Conservation (phyloP, 2,113 vertebrate genomes). For the Otocyon megalotis region DNA sequence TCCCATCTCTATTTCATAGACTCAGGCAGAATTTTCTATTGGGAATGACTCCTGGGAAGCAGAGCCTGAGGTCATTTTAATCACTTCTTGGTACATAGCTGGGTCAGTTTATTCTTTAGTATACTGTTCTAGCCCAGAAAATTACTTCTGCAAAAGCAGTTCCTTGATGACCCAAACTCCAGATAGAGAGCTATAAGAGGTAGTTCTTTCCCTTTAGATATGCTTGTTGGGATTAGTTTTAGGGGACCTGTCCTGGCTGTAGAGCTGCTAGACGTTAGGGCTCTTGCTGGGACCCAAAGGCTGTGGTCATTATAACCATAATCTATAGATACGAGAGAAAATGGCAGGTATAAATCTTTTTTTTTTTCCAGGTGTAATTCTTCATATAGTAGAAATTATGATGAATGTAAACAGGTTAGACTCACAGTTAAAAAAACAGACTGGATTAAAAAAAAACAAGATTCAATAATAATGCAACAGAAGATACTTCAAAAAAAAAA, state of each 20-base stretch:
- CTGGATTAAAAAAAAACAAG: constrained; percentile 33
- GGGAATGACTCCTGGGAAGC: background rate
- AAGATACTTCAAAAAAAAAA: constrained; percentile 19
- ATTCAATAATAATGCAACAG: background rate
- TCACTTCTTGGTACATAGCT: background rate
- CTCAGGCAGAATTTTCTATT: background rate
- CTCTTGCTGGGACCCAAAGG: constrained; percentile 15
- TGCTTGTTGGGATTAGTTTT: constrained; percentile 35
- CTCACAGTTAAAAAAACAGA: background rate
- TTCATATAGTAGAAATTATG: background rate
- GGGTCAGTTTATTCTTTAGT: constrained; percentile 2
- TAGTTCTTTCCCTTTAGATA: background rate
- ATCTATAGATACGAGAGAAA: background rate
- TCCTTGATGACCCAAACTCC: background rate
- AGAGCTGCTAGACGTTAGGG: background rate
- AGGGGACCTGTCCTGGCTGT: background rate
- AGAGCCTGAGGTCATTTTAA: constrained; percentile 3
- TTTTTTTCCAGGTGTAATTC: background rate
- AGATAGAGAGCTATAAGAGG: background rate
- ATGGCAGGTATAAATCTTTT: background rate
- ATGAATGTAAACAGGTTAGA: background rate
- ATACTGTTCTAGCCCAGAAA: background rate
- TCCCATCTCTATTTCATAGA: background rate
- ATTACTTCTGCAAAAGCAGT: constrained; percentile 21
- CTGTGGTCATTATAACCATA: background rate